phyloP scores from a whole-genome alignment of 2,113 vertebrate genomes.

The Mesitornis unicolor region DNA sequence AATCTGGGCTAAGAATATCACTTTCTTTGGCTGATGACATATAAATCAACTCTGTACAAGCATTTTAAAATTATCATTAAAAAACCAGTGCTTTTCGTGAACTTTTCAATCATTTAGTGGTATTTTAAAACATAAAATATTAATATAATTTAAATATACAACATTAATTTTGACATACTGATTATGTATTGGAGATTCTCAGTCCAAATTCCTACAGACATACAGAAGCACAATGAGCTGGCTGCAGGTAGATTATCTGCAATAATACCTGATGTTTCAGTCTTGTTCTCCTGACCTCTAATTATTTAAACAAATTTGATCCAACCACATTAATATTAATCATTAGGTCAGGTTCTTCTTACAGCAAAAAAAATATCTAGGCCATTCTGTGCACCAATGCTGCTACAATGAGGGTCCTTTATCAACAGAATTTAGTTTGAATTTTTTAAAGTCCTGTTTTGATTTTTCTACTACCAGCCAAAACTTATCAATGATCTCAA shows the following conservation, averaged over 20 bases:
- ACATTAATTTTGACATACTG: neutral
- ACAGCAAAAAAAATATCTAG: neutral
- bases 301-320: neutral
- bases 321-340: neutral
- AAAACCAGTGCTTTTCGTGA: neutral
- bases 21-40: neutral
- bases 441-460: neutral
- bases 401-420: neutral
- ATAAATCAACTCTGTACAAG: neutral
- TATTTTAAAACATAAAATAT: neutral
- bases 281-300: neutral
- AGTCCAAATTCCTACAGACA: neutral
- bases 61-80: neutral
- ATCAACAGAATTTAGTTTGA: neutral
- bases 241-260: neutral
- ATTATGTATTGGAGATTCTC: neutral
- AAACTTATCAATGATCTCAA: neutral
- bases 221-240: fast-evolving
- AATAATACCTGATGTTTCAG: neutral
- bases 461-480: neutral
- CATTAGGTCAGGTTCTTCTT: neutral
- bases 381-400: neutral
- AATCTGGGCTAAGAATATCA: neutral
- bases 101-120: neutral
- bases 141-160: neutral